Evolutionary conservation across 2,797 vertebrate species (phyloP).

Genomic region (Vireo griseus): DNA sequence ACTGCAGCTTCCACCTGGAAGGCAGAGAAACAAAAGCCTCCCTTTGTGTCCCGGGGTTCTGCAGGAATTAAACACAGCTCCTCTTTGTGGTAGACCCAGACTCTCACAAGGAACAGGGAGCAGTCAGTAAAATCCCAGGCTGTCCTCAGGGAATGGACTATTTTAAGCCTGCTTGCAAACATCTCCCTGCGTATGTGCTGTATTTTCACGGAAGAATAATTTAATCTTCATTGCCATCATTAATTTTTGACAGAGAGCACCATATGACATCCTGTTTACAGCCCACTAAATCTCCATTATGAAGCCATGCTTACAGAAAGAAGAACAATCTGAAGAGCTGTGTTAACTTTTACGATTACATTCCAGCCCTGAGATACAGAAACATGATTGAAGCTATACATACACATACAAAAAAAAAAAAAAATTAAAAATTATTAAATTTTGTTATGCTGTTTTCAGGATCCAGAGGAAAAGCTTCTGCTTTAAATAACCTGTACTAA

Average conservation of each 20-base stretch:
- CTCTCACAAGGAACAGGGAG: neutral
- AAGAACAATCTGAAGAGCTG: conserved; percentile 49
- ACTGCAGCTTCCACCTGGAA: neutral
- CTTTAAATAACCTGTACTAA: neutral
- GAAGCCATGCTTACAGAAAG: conserved; percentile 18
- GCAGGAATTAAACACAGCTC: neutral
- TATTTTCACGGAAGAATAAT: conserved; percentile 45
- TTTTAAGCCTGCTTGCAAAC: conserved; percentile 52
- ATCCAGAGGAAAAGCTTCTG: neutral
- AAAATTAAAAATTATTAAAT: neutral
- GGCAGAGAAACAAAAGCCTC: conserved; percentile 34
- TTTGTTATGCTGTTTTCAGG: neutral
- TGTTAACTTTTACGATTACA: conserved; percentile 59
- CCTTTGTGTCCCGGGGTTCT: conserved; percentile 2
- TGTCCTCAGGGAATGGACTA: conserved; percentile 9
- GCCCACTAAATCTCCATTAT: conserved; percentile 29
- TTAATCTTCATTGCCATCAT: conserved; percentile 48
- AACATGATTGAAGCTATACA: neutral
- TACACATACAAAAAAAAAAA: rapidly evolving
- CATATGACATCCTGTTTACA: conserved; percentile 64
- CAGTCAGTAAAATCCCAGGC: neutral
- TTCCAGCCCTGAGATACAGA: conserved; percentile 5
- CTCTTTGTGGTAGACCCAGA: neutral
- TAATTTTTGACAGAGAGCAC: conserved; percentile 59
- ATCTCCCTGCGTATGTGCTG: neutral